phyloP scores from a whole-genome alignment of 2,888 invertebrate species.

The Ochropleura leucogaster region DNA sequence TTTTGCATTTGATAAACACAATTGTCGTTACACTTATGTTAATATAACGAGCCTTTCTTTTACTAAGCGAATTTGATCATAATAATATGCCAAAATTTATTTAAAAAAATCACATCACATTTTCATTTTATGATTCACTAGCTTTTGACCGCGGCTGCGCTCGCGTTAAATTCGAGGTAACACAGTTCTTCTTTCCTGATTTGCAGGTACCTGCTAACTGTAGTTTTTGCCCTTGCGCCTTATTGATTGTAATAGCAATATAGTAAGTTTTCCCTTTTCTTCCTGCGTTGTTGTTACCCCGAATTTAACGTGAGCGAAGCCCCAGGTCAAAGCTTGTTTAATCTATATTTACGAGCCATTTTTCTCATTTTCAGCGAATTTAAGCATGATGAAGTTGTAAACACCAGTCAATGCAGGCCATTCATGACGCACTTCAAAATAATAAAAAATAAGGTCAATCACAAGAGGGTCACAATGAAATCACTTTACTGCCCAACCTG shows the following conservation, averaged over 20 bases:
- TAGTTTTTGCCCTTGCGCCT: too few relatives aligned
- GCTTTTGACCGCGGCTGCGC: too few relatives aligned
- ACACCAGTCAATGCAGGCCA: not conserved
- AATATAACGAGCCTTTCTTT: not conserved
- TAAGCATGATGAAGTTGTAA: not conserved
- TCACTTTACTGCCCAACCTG: constrained; percentile 25
- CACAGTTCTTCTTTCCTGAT: too few relatives aligned
- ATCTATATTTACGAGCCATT: not conserved
- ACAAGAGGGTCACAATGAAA: constrained; percentile 24
- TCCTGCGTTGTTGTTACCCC: too few relatives aligned
- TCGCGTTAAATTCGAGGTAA: too few relatives aligned
- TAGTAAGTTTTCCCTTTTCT: too few relatives aligned
- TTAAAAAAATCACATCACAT: not conserved
- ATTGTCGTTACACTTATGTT: constrained; percentile 13
- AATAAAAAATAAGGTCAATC: constrained; percentile 20
- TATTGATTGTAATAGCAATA: too few relatives aligned
- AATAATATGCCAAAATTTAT: not conserved
- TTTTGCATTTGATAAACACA: constrained; percentile 30
- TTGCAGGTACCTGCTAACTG: too few relatives aligned
- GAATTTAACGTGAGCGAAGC: too few relatives aligned
- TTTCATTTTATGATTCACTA: not conserved
- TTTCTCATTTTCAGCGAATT: not conserved
- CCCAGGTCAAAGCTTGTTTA: too few relatives aligned
- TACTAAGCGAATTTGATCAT: not conserved
- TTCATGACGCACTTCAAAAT: constrained; percentile 32